Evolutionary conservation across 2,888 invertebrate genomes (phyloP), one percentile per base, ranked within the genome.

Genomic region (Neoaliturus tenellus): DNA sequence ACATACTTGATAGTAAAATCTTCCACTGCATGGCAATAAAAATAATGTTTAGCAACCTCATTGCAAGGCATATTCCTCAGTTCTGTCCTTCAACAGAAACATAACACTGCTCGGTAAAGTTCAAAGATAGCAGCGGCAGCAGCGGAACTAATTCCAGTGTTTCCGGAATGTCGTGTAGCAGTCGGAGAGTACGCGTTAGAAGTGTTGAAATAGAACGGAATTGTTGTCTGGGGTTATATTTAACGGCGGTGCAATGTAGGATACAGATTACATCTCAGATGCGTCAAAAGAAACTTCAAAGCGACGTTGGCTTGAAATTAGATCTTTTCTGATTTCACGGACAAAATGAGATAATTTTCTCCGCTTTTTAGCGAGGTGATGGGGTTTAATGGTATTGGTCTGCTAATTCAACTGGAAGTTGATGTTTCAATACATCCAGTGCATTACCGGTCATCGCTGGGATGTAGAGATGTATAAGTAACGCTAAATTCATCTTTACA

Each of bases 161-260:
- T 62, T 62, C 62, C 62, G 25, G 62, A 62, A 62, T 62, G 62
- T 31, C 62, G 25, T 8, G 58, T 20, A 14, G 48, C 62, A 28
- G 62, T 14, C n/a, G 20, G 20, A 14, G 51, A 51, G 51, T 62
- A 62, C 62, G 62, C 62, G 28, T 5, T 51, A 23, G 55, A 62
- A 28, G 62, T 8, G 25, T 62, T 62, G 25, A 62, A 62, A 62
- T 62, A 62, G 62, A 25, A 31, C 31, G 28, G 62, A 31, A 62
- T 62, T 62, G 62, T 62, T 62, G 62, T 62, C 62, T 62, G 62
- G 62, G 17, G 62, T 62, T 62, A 62, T 62, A 62, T 62, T 62
- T 62, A 62, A 62, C 62, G 5, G 55, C 14, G 62, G 62, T 62
- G 62, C 62, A 62, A 62, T 62, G 62, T 5, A 62, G 28, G 31